Conservation (phyloP, 1,140 invertebrate species). For the Piezodorus guildinii region DNA sequence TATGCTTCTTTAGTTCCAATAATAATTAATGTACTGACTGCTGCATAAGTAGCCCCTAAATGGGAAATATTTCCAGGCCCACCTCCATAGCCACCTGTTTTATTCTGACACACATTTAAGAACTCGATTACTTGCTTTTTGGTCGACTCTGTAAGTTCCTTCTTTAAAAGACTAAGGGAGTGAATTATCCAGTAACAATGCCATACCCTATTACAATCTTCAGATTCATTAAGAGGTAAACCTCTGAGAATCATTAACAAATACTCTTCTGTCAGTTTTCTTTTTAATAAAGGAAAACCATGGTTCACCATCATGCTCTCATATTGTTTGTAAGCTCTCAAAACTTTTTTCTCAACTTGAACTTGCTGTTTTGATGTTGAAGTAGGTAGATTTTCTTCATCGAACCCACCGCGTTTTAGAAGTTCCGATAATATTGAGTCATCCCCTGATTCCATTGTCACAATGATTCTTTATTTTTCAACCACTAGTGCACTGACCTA, state of each 20-base stretch:
- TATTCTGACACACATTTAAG: constrained; percentile 61
- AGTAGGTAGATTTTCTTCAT: constrained; percentile 32
- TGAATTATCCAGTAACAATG: constrained; percentile 92
- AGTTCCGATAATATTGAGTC: not conserved
- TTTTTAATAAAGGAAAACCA: constrained; percentile 49
- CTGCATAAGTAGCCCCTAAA: constrained; percentile 93
- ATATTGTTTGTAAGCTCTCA: constrained; percentile 50
- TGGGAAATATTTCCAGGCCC: constrained; percentile 85
- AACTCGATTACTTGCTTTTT: constrained; percentile 55
- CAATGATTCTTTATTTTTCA: not conserved
- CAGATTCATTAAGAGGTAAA: constrained; percentile 40
- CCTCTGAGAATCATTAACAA: constrained; percentile 43
- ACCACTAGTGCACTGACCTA: not conserved
- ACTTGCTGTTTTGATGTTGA: constrained; percentile 34
- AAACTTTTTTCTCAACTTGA: constrained; percentile 49
- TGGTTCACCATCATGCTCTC: constrained; percentile 38
- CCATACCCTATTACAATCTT: constrained; percentile 93
- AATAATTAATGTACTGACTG: constrained; percentile 80
- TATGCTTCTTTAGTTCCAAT: constrained; percentile 81
- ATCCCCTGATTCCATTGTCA: not conserved
- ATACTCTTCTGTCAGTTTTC: constrained; percentile 51
- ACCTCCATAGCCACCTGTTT: constrained; percentile 83
- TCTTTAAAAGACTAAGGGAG: constrained; percentile 67
- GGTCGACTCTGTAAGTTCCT: constrained; percentile 52
- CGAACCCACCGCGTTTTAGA: constrained; percentile 22